These are phyloP conservation scores for Ips nitidus DNA, from an alignment of 1,140 invertebrate species.

Conservation along the genomic window DNA sequence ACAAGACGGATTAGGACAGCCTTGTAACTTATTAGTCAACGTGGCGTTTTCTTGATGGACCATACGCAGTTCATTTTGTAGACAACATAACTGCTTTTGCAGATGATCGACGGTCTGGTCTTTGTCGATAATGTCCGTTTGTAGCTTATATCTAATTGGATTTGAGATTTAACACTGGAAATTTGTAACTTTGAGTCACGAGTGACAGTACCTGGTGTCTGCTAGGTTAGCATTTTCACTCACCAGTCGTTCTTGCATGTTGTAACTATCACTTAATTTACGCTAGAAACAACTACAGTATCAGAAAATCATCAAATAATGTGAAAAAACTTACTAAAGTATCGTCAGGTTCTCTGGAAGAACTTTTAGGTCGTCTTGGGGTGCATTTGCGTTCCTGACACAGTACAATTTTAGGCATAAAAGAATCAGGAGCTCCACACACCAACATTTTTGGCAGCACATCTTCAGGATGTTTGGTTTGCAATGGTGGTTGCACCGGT, in stretches of 20 bases:
- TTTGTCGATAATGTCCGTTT: slow-evolving; percentile 54
- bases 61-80: slow-evolving; percentile 54
- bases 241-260: slow-evolving; percentile 63
- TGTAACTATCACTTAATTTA: slow-evolving; percentile 60
- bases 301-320: background rate
- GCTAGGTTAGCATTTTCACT: slow-evolving; percentile 63
- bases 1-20: slow-evolving; percentile 22
- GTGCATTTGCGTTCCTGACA: slow-evolving; percentile 42
- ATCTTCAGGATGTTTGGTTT: slow-evolving; percentile 43
- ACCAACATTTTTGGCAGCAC: slow-evolving; percentile 49
- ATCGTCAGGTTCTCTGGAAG: background rate
- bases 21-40: slow-evolving; percentile 42
- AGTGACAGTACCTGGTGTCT: slow-evolving; percentile 54
- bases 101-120: slow-evolving; percentile 55
- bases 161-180: background rate
- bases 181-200: background rate
- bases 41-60: slow-evolving; percentile 46
- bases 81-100: slow-evolving; percentile 53
- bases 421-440: slow-evolving; percentile 46
- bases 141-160: slow-evolving; percentile 56
- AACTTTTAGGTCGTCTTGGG: slow-evolving; percentile 11
- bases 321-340: background rate
- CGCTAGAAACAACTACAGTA: slow-evolving; percentile 37
- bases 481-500: slow-evolving; percentile 23
- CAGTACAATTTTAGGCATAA: slow-evolving; percentile 50